Conservation (phyloP, 2,797 vertebrate genomes). For the Cichlasoma orientale region DNA sequence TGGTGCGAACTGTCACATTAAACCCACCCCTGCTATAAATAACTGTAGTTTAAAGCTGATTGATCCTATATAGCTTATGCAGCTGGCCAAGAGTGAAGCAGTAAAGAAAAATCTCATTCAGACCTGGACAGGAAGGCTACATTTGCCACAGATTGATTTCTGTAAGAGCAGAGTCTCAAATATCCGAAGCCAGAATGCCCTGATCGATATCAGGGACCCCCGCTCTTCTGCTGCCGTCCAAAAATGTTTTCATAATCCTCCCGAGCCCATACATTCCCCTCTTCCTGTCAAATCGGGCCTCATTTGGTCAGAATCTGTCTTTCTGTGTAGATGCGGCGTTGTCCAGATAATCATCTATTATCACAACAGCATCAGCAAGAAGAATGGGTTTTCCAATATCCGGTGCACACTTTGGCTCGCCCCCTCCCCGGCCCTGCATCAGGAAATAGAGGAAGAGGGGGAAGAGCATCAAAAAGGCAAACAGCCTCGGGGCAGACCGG, state of each 20-base stretch:
- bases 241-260: slow-evolving; percentile 25
- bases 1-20: slow-evolving; percentile 13
- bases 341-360: slow-evolving; percentile 63
- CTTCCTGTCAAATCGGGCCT: slow-evolving; percentile 14
- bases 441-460: slow-evolving; percentile 71
- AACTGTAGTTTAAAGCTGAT: slow-evolving; percentile 46
- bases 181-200: slow-evolving; percentile 68
- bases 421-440: slow-evolving; percentile 76
- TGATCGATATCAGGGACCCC: slow-evolving; percentile 71
- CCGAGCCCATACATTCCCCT: slow-evolving; percentile 1
- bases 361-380: slow-evolving; percentile 67
- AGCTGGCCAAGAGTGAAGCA: slow-evolving; percentile 44
- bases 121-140: slow-evolving; percentile 55
- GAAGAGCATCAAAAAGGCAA: slow-evolving; percentile 36
- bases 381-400: slow-evolving; percentile 80
- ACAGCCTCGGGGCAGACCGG: slow-evolving; percentile 31
- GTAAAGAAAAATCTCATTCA: slow-evolving; percentile 31
- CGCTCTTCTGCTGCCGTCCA: slow-evolving; percentile 30
- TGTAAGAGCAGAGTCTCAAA: slow-evolving; percentile 69
- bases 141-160: slow-evolving; percentile 65
- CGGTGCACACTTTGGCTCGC: slow-evolving; percentile 76
- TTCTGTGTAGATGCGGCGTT: slow-evolving; percentile 33
- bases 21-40: slow-evolving; percentile 37
- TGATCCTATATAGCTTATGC: slow-evolving; percentile 36
- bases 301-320: slow-evolving; percentile 33